These are phyloP conservation scores for Sinotaia quadrata DNA, from an alignment of 2,888 invertebrate genomes.

Conservation along the genomic window DNA sequence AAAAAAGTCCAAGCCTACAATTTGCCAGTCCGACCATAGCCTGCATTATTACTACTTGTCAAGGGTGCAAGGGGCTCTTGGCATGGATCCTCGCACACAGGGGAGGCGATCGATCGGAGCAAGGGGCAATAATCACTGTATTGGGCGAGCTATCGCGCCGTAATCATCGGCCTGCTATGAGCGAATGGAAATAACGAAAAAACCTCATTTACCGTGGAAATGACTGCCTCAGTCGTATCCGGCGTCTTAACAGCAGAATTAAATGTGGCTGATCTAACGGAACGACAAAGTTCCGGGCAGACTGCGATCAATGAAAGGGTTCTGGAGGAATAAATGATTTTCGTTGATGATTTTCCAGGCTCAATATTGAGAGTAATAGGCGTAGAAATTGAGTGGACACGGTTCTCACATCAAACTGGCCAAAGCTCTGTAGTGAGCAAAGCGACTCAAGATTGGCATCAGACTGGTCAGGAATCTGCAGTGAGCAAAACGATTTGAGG, in stretches of 20 bases:
- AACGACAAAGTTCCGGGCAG: conserved; percentile 27
- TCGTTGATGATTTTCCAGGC: conserved; percentile 29
- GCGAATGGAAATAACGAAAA: conserved; percentile 27
- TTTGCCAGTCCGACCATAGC: conserved; percentile 11
- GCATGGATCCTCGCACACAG: conserved; percentile 7
- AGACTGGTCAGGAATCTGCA: too few species aligned
- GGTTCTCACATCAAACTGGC: conserved; percentile 17
- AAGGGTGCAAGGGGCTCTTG: conserved; percentile 13
- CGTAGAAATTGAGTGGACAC: conserved; percentile 33
- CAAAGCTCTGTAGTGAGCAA: conserved; percentile 16
- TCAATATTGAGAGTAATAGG: conserved; percentile 32
- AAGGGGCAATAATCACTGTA: conserved; percentile 18
- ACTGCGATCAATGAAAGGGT: conserved; percentile 28
- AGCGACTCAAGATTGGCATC: too few species aligned
- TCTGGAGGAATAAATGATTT: conserved; percentile 29
- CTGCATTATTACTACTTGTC: conserved; percentile 27
- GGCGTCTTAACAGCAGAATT: conserved; percentile 34
- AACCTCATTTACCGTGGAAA: conserved; percentile 35
- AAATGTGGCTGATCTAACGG: conserved; percentile 36
- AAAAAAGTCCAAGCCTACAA: conserved; percentile 11
- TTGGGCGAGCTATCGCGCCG: conserved; percentile 5
- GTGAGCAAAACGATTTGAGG: too few species aligned
- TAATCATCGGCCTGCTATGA: conserved; percentile 18
- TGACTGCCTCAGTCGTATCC: conserved; percentile 29
- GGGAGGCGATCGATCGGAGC: neutral